These are phyloP conservation scores for Henricia sp. DNA, from an alignment of 53 echinoderm and acorn worm genomes.

Conservation along the genomic window DNA sequence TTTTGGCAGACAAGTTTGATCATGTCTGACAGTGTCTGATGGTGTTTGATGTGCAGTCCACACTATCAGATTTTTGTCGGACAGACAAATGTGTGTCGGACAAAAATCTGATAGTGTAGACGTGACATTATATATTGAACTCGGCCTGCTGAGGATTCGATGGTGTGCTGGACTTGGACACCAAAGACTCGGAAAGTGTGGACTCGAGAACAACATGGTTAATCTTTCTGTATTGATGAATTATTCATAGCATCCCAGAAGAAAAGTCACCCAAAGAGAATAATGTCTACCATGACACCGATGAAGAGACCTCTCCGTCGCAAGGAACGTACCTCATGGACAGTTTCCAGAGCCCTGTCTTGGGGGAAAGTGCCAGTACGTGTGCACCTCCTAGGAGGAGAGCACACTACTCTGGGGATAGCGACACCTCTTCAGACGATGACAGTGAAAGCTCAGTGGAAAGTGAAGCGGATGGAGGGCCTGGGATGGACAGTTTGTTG, in stretches of 20 bases:
- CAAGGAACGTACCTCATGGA: slow-evolving; percentile 47
- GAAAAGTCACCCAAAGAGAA: slow-evolving; percentile 24
- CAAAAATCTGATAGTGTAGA: too few relatives aligned
- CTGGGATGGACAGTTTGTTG: slow-evolving; percentile 85
- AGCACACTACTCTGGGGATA: neutral
- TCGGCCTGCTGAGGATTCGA: too few relatives aligned
- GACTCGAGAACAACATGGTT: too few relatives aligned
- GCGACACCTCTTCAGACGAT: slow-evolving; percentile 18
- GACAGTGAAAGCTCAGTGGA: neutral
- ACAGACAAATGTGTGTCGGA: too few relatives aligned
- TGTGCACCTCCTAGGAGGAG: slow-evolving; percentile 54
- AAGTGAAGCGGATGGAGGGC: neutral
- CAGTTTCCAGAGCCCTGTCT: slow-evolving; percentile 78
- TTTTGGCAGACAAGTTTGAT: too few relatives aligned
- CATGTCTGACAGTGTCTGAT: too few relatives aligned
- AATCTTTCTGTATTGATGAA: too few relatives aligned
- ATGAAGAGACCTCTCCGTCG: slow-evolving; percentile 18
- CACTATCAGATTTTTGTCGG: too few relatives aligned
- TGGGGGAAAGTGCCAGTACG: slow-evolving; percentile 96
- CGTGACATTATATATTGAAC: too few relatives aligned
- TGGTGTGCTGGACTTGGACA: too few relatives aligned
- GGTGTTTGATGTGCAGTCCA: too few relatives aligned
- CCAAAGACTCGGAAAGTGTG: too few relatives aligned
- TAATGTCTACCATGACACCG: neutral
- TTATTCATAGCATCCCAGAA: slow-evolving; percentile 19